These are phyloP conservation scores for Gallinago stenura DNA, from an alignment of 2,797 vertebrate species.

Conservation along the genomic window DNA sequence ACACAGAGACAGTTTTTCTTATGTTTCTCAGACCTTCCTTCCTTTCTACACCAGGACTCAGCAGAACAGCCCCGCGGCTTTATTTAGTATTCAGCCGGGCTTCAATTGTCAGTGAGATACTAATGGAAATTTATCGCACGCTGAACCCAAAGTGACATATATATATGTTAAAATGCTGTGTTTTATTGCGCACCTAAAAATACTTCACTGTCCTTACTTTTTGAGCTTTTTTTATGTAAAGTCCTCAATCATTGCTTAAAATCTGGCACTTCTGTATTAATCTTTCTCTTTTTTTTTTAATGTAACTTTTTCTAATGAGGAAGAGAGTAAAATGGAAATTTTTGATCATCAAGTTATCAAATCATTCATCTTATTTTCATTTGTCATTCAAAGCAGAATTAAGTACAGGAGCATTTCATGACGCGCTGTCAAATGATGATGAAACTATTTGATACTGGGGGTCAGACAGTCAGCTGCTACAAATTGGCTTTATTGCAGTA, in stretches of 20 bases:
- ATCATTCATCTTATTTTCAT: background rate
- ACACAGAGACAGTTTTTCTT: background rate
- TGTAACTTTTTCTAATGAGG: background rate
- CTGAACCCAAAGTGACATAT: background rate
- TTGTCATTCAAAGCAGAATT: background rate
- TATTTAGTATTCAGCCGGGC: constrained; percentile 36
- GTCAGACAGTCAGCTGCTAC: background rate
- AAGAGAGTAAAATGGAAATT: background rate
- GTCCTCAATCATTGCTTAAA: constrained; percentile 13
- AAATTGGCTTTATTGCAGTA: background rate
- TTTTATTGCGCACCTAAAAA: constrained; percentile 44
- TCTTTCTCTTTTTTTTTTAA: background rate
- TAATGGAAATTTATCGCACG: constrained; percentile 38
- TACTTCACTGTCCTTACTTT: constrained; percentile 38
- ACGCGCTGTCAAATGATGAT: background rate
- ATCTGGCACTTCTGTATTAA: background rate
- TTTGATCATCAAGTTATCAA: background rate
- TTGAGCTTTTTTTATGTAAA: constrained; percentile 20
- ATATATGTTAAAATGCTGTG: constrained; percentile 41
- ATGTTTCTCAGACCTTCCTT: background rate
- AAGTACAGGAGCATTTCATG: background rate
- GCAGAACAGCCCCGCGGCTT: background rate
- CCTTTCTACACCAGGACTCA: background rate
- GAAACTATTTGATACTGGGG: background rate
- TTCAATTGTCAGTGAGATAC: constrained; percentile 22